Base-by-base conservation (phyloP, 2,113 vertebrate species). In the Oryzias woworae region DNA sequence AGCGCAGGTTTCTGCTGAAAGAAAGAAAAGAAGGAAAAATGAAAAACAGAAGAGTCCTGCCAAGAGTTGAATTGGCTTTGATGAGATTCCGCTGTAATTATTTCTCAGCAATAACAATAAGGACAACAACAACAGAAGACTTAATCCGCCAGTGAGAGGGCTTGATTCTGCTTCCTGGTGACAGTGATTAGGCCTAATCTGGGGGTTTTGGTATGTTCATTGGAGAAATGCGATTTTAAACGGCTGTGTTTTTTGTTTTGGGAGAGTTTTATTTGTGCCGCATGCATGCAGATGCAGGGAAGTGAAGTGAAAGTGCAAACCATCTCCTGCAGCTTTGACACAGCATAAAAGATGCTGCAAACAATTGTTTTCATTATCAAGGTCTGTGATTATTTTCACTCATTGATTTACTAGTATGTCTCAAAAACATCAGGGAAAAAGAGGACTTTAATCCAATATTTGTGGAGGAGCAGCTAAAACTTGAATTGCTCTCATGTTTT, bases 131-230 rank as follows among this genome's bases (percentile, higher is more conserved):
- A 90, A 85, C 83, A 77, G 89, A 88, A 81, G 85, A 87, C 81
- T 90, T 92, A 93, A 93, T 91, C 89, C 87, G 85, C 85, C 88
- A 91, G 86, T 87, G 92, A 92, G 90, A 90, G 88, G 86, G 74
- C 83, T 85, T 69, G 83, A 87, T 85, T 79, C 84, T 78, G 85
- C 87, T 86, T 93, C 81, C 89, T 90, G 90, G 78, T 90, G 89
- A 92, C 89, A 89, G 88, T 88, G 91, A 92, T 91, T 90, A 90
- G 86, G 82, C 81, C 83, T 90, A 91, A 92, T 91, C 87, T 89
- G 75, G 82, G 82, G 87, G 67, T 86, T 85, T 87, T 85, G 86
- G 72, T 80, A 81, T 88, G 89, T 90, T 90, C 84, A 79, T 70
- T 78, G 80, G 85, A 90, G 86, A 88, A 88, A 88, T 83, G 84